Conservation (phyloP, 35 echinoderm and acorn worm genomes). For the Diadema setosum region DNA sequence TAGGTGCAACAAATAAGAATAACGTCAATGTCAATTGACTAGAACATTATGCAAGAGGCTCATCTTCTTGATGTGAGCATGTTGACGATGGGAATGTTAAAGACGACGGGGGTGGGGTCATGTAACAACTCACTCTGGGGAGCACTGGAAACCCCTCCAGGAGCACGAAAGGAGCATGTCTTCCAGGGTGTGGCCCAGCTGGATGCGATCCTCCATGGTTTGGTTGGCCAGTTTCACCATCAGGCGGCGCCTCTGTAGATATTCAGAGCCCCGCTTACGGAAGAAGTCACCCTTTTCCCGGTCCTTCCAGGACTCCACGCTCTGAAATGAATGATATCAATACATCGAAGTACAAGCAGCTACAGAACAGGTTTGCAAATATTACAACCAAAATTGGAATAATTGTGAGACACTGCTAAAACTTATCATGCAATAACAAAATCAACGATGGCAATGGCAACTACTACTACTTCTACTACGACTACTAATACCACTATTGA, state of each 20-base stretch:
- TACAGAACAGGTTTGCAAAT: too few relatives aligned
- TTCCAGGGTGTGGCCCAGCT: conserved; percentile 45
- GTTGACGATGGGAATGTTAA: too few relatives aligned
- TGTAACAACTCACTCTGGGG: conserved; percentile 55
- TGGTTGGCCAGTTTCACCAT: conserved; percentile 30
- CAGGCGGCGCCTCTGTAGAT: neutral
- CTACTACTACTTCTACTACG: too few relatives aligned
- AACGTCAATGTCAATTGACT: too few relatives aligned
- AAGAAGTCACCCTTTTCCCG: conserved; percentile 34
- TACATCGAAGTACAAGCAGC: neutral
- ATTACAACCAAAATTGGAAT: too few relatives aligned
- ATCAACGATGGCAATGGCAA: too few relatives aligned
- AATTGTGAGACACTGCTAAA: neutral
- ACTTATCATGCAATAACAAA: too few relatives aligned
- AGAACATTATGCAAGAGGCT: too few relatives aligned
- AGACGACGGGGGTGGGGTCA: too few relatives aligned
- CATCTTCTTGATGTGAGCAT: too few relatives aligned
- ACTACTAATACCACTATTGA: too few relatives aligned
- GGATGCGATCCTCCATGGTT: neutral
- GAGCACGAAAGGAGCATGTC: conserved; percentile 69
- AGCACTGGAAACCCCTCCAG: conserved; percentile 78
- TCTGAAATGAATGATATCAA: neutral
- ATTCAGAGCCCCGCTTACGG: neutral
- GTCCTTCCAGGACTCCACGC: conserved; percentile 7
- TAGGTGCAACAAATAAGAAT: too few relatives aligned